Base-by-base conservation (phyloP, 2,888 invertebrate genomes). In the Apantesis nais region DNA sequence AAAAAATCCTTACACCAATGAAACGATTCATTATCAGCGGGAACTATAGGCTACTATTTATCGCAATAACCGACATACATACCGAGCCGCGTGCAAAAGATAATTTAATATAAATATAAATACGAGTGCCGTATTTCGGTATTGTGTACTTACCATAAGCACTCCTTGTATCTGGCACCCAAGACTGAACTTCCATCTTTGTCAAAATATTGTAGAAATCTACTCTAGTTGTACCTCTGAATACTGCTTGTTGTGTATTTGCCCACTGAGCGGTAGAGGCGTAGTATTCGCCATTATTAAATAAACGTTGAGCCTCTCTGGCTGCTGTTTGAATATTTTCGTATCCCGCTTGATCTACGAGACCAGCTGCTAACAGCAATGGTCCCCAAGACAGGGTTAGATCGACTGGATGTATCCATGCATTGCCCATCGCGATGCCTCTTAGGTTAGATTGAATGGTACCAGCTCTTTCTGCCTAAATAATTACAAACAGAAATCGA, bases 321-420 rank as follows among this genome's bases (percentile, higher is more conserved):
- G 97, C 97, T 0, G 93, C 89, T 1, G 79, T 83, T 79, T 96
- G 95, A 31, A 98, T 96, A 8, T 86, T 85, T 1, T 96, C 90
- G 79, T 96, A 95, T 0, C 98, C 98, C 67, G 89, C 87, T 63
- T 96, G 92, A 88, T 98, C 98, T 22, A 98, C 96, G 74, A 97
- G 93, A 9, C 97, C 97, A 89, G 97, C 96, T 25, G 97, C 96
- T 39, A 97, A 95, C 14, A 99, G 95, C 82, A 97, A 96, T 0
- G 97, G 97, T 0, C 97, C 98, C 98, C 98, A 99, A 0, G 97
- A 97, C 48, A 97, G 90, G 0, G 98, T 97, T 0, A 97, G 97
- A 86, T 98, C 98, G 67, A 98, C 96, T 0, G 98, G 98, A 2
- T 97, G 97, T 75, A 98, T 97, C 98, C 98, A 99, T 0, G 98